Evolutionary conservation across 2,888 invertebrate species (phyloP).

Genomic region (Sclerodermus sp.): DNA sequence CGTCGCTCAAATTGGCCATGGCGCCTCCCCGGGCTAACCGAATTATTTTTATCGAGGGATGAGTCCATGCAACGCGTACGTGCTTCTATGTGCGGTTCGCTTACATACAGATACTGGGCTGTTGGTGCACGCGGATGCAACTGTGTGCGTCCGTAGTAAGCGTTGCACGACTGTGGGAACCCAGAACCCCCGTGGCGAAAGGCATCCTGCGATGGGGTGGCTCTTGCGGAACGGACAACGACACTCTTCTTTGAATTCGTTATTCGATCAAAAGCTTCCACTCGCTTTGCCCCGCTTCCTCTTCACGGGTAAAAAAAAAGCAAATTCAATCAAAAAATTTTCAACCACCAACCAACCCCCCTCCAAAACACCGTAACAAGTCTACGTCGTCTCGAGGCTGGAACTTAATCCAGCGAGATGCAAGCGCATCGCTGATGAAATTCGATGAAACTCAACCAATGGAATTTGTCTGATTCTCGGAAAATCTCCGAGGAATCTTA

Average conservation of each 20-base stretch:
- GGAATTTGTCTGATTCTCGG: no score
- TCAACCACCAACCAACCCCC: no score
- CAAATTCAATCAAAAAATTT: no score
- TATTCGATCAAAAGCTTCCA: conserved; percentile 19
- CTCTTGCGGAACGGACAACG: conserved; percentile 4
- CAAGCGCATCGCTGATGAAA: no score
- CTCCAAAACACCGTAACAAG: no score
- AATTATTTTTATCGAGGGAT: conserved; percentile 21
- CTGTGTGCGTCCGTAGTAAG: conserved; percentile 6
- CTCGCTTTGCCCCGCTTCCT: conserved; percentile 4
- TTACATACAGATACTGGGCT: neutral
- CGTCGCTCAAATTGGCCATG: conserved; percentile 24
- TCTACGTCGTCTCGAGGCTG: no score
- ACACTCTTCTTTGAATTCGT: conserved; percentile 10
- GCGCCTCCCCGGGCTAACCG: conserved; percentile 23
- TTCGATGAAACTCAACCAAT: no score
- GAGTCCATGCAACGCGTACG: neutral
- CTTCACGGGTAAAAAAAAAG: neutral
- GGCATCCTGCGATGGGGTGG: neutral
- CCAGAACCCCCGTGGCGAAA: conserved; percentile 5
- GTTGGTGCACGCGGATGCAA: neutral
- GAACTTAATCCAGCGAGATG: no score
- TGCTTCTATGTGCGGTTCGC: neutral
- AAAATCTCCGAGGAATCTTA: no score
- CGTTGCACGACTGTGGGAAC: conserved; percentile 16